phyloP scores from a whole-genome alignment of 2,888 invertebrate species.

The Tachina lurida region DNA sequence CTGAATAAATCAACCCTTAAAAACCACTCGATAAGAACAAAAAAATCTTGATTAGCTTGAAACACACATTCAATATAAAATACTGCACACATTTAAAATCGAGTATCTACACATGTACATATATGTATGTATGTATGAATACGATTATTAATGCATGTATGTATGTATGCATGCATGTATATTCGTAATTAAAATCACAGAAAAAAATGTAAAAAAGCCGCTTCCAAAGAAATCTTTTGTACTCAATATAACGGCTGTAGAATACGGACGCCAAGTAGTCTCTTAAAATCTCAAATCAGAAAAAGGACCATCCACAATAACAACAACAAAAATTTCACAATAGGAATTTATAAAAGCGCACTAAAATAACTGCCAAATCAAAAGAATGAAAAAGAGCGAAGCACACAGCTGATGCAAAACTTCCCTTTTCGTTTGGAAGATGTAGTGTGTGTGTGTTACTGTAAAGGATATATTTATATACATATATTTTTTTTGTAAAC shows the following conservation, averaged over 20 bases:
- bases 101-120: neutral
- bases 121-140: no score
- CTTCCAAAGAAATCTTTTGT: slow-evolving; percentile 18
- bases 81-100: neutral
- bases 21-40: neutral
- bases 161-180: neutral
- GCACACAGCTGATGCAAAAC: slow-evolving; percentile 65
- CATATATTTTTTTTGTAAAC: neutral
- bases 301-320: slow-evolving; percentile 43
- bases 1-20: slow-evolving; percentile 12
- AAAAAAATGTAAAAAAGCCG: slow-evolving; percentile 40
- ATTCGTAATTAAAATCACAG: neutral
- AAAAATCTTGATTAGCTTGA: neutral
- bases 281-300: slow-evolving; percentile 54
- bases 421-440: slow-evolving; percentile 24
- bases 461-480: slow-evolving; percentile 27
- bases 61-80: neutral
- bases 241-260: slow-evolving; percentile 19
- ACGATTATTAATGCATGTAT: no score
- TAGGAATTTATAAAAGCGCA: slow-evolving; percentile 48
- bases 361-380: slow-evolving; percentile 9
- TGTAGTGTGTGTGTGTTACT: slow-evolving; percentile 3
- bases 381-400: neutral
- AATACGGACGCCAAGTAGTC: slow-evolving; percentile 64
- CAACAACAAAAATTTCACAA: slow-evolving; percentile 43